These are phyloP conservation scores for Panulirus ornatus DNA, from an alignment of 1,140 invertebrate species.

Conservation along the genomic window DNA sequence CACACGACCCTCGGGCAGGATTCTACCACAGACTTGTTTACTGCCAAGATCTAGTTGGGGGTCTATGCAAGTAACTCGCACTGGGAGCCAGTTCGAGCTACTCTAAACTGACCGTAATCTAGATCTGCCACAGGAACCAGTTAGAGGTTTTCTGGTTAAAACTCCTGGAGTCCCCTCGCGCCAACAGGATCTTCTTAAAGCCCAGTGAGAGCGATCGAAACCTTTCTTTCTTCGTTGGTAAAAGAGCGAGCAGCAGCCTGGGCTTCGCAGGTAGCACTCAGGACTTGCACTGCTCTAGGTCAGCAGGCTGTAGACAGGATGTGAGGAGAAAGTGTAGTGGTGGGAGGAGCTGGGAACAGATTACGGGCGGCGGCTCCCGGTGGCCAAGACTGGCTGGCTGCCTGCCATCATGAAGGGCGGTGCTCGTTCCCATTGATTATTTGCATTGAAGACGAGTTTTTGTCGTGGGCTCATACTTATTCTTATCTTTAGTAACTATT, in stretches of 20 bases:
- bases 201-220: too few species aligned
- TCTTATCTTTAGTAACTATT: slow-evolving; percentile 61
- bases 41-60: neutral
- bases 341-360: slow-evolving; percentile 34
- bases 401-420: slow-evolving; percentile 44
- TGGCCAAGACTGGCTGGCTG: slow-evolving; percentile 11
- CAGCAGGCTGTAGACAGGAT: neutral
- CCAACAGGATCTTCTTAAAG: too few species aligned
- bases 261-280: too few species aligned
- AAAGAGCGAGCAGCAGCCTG: too few species aligned
- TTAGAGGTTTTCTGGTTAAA: too few species aligned
- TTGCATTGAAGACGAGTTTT: slow-evolving; percentile 57
- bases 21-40: neutral
- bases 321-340: slow-evolving; percentile 1
- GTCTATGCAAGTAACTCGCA: neutral
- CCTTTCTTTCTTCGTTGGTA: too few species aligned
- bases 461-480: slow-evolving; percentile 47
- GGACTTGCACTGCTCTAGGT: neutral
- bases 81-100: neutral
- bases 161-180: too few species aligned
- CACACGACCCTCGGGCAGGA: neutral
- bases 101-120: too few species aligned
- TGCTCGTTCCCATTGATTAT: slow-evolving; percentile 52
- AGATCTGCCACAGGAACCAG: too few species aligned
- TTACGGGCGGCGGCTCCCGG: slow-evolving; percentile 8